Percentiles rank a stretch among this genome's conserved stretches.
These are phyloP conservation scores for Bilobella aurantiaca DNA, from an alignment of 1,140 invertebrate species.

Conservation along the genomic window DNA sequence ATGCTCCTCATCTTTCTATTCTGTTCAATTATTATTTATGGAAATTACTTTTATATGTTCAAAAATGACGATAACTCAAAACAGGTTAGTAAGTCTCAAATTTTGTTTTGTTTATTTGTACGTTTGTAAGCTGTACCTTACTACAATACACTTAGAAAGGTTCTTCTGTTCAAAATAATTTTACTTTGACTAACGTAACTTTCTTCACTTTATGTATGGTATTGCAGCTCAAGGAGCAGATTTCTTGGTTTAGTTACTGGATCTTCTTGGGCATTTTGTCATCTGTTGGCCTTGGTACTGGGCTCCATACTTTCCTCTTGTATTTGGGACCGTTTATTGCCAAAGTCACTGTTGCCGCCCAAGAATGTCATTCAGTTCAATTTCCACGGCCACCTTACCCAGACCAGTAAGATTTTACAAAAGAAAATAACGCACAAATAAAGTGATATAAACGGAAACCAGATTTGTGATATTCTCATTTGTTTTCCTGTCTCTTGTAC, in stretches of 20 bases:
- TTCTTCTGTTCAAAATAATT: too few species aligned
- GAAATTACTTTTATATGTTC: slow-evolving; percentile 27
- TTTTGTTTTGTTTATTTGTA: too few species aligned
- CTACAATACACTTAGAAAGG: too few species aligned
- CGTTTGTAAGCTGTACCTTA: too few species aligned
- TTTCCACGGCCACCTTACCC: slow-evolving; percentile 89
- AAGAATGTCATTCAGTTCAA: slow-evolving; percentile 86
- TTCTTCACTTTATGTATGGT: too few species aligned
- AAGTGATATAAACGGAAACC: not conserved
- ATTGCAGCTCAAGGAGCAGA: slow-evolving; percentile 26
- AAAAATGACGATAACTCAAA: slow-evolving; percentile 40
- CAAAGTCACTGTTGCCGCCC: slow-evolving; percentile 92
- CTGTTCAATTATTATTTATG: slow-evolving; percentile 17
- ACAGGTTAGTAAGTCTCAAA: too few species aligned
- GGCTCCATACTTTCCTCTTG: slow-evolving; percentile 94
- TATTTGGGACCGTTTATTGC: slow-evolving; percentile 90
- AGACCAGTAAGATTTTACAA: slow-evolving; percentile 56
- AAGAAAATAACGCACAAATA: too few species aligned
- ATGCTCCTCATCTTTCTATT: slow-evolving; percentile 19
- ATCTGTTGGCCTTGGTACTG: slow-evolving; percentile 93
- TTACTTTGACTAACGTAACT: too few species aligned
- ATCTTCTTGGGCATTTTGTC: slow-evolving; percentile 87
- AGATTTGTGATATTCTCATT: slow-evolving; percentile 6
- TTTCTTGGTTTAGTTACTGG: slow-evolving; percentile 80
- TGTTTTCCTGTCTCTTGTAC: too few species aligned